A percentile compares a stretch with the other conserved stretches of the same genome.
Evolutionary conservation across 2,113 vertebrate genomes (phyloP).

Genomic region (Carassius auratus): DNA sequence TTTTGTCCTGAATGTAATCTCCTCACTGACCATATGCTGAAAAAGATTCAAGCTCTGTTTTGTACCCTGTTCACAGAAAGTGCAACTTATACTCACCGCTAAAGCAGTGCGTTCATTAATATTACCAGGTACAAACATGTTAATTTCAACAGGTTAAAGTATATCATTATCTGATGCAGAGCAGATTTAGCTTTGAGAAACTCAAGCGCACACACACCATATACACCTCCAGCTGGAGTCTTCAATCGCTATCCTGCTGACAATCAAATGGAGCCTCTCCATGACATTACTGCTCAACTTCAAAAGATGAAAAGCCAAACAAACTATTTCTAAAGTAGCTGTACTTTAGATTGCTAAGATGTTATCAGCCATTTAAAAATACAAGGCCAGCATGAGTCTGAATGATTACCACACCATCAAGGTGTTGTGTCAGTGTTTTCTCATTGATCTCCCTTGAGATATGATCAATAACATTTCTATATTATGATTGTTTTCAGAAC

Average conservation of each 20-base stretch:
- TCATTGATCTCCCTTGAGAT: not conserved
- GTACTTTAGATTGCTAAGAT: slow-evolving; percentile 42
- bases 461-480: slow-evolving; percentile 9
- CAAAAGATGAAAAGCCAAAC: slow-evolving; percentile 51
- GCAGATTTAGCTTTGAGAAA: slow-evolving; percentile 39
- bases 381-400: slow-evolving; percentile 11
- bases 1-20: not conserved
- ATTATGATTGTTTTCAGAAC: slow-evolving; percentile 43
- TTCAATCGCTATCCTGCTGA: slow-evolving; percentile 51
- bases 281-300: slow-evolving; percentile 48
- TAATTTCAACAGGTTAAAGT: slow-evolving; percentile 19
- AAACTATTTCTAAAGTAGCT: slow-evolving; percentile 38
- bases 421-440: not conserved
- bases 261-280: slow-evolving; percentile 43
- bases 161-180: slow-evolving; percentile 27
- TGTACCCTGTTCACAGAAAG: not conserved
- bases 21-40: not conserved
- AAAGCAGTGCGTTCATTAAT: slow-evolving; percentile 4
- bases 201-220: slow-evolving; percentile 36
- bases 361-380: slow-evolving; percentile 39
- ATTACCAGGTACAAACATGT: slow-evolving; percentile 13
- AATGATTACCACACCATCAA: slow-evolving; percentile 1
- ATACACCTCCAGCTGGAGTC: slow-evolving; percentile 42
- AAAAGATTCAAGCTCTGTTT: not conserved
- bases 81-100: not conserved